Conservation (phyloP, 2,888 invertebrate species). For the Charanyca ferruginea region DNA sequence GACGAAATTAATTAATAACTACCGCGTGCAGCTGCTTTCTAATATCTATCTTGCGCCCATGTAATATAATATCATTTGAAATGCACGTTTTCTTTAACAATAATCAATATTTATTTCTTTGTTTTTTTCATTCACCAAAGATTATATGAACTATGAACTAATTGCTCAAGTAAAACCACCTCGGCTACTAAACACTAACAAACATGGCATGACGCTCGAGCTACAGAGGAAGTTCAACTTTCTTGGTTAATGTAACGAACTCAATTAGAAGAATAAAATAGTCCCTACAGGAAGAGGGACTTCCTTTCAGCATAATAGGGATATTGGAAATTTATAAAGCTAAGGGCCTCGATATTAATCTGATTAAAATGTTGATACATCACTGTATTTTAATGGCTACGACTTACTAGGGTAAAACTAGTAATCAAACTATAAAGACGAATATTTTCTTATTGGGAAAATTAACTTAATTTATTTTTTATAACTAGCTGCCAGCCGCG, state of each 20-base stretch:
- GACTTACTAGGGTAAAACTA: neutral
- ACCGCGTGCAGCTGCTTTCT: too few relatives aligned
- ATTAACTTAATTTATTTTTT: too few relatives aligned
- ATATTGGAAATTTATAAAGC: constrained; percentile 30
- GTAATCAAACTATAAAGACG: neutral
- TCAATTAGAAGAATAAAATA: constrained; percentile 49
- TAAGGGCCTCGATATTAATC: constrained; percentile 27
- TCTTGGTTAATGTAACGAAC: constrained; percentile 33
- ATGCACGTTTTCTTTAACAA: too few relatives aligned
- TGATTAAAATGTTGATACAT: constrained; percentile 23
- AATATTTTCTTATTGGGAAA: neutral
- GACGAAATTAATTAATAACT: too few relatives aligned
- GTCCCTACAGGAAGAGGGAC: constrained; percentile 18
- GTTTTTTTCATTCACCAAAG: neutral
- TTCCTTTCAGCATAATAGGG: constrained; percentile 29
- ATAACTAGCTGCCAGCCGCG: too few relatives aligned
- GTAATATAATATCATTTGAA: too few relatives aligned
- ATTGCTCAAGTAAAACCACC: constrained; percentile 26
- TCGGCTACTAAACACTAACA: constrained; percentile 23
- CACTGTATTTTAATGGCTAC: neutral
- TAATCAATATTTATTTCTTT: too few relatives aligned
- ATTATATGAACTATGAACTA: constrained; percentile 23
- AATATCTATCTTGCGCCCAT: too few relatives aligned
- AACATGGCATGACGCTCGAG: neutral
- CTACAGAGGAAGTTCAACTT: constrained; percentile 28